Evolutionary conservation across 2,888 invertebrate species (phyloP), one percentile per base, ranked within the genome.

Genomic region (Spisula solida): DNA sequence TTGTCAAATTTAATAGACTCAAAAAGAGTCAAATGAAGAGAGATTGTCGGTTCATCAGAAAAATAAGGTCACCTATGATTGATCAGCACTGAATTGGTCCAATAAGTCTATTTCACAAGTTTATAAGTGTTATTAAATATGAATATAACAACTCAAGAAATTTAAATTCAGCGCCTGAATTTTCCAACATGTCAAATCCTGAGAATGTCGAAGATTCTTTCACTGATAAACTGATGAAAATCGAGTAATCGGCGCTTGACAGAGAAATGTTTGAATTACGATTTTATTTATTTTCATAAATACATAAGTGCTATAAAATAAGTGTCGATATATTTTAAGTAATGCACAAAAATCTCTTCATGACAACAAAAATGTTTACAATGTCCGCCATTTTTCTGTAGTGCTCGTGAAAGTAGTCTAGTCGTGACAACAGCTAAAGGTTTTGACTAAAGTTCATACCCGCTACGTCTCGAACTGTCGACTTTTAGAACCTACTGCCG

Each of bases 161-260:
- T 80, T 78, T 79, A 41, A 85, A 88, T 84, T 88, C 86, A 85
- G 78, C 90, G 90, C 90, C 88, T 79, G 55, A 55, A 31, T 75
- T 51, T 78, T 60, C 75, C 47, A 82, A 90, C 90, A 90, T 83
- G 90, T 90, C 83, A 48, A 66, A 86, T 86, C 88, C 81, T 90
- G 90, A 80, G 88, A 55, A 47, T 29, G 31, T 75, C 18, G 31
- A 31, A 18, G 18, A 75, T 34, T 34, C 14, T 31, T 34, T 75
- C 75, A 75, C 5, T 16, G 75, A 75, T 18, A 16, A 75, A 75
- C 12, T 16, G 4, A 12, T 31, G 75, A 34, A 51, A 80, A 25
- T 12, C 80, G 80, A 48, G 31, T 31, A 34, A 34, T 34, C 29
- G 18, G 16, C 16, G 14, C 25, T 51, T n/a, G 47, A n/a, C 25